A percentile compares a stretch with the other conserved stretches of the same genome.
phyloP scores from a whole-genome alignment of 2,888 invertebrate species.

The Lasioglossum zephyrum region DNA sequence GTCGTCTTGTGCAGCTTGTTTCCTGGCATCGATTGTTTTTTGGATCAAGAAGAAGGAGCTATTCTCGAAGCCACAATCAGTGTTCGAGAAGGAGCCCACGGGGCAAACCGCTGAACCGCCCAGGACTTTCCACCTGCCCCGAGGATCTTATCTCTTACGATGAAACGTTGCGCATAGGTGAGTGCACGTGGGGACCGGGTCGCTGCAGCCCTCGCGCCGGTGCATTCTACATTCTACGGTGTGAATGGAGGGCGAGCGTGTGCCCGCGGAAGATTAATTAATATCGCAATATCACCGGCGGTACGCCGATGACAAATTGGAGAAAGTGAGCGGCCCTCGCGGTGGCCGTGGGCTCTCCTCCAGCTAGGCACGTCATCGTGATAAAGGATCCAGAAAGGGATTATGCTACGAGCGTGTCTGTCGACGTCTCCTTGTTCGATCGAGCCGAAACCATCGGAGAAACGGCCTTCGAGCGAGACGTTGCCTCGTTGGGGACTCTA shows the following conservation, averaged over 20 bases:
- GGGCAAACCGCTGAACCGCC: slow-evolving; percentile 36
- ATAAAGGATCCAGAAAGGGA: slow-evolving; percentile 68
- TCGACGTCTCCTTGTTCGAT: slow-evolving; percentile 5
- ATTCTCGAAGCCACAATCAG: no score
- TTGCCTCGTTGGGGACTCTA: slow-evolving; percentile 1
- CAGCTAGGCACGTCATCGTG: slow-evolving; percentile 65
- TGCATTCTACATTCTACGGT: slow-evolving; percentile 24
- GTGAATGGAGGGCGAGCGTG: slow-evolving; percentile 48
- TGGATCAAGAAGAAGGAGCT: background rate
- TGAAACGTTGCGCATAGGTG: slow-evolving; percentile 48
- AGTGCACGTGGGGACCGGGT: slow-evolving; percentile 30
- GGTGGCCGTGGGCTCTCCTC: slow-evolving; percentile 64
- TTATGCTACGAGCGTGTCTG: slow-evolving; percentile 18
- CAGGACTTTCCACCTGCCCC: slow-evolving; percentile 71
- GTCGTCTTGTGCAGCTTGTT: background rate
- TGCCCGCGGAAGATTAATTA: slow-evolving; percentile 74
- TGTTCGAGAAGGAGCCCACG: background rate
- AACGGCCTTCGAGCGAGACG: background rate
- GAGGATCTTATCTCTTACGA: slow-evolving; percentile 70
- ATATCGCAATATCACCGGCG: slow-evolving; percentile 73
- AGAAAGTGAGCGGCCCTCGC: slow-evolving; percentile 73
- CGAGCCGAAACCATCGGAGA: background rate
- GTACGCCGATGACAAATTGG: slow-evolving; percentile 77
- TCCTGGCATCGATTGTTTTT: background rate
- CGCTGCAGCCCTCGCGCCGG: slow-evolving; percentile 20